These are phyloP conservation scores for Morus bassanus DNA, from an alignment of 2,797 vertebrate genomes.

Conservation along the genomic window DNA sequence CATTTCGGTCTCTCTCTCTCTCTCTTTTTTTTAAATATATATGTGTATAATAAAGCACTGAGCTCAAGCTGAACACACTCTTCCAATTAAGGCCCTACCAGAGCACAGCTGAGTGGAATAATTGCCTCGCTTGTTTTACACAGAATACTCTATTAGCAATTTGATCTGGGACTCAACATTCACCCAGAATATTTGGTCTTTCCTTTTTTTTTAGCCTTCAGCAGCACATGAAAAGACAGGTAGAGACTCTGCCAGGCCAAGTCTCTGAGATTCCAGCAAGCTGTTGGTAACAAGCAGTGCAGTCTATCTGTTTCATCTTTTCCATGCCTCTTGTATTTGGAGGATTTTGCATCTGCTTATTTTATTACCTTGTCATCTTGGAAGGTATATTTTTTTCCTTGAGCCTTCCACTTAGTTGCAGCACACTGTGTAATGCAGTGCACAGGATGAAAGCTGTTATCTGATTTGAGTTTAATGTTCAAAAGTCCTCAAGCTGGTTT, in stretches of 20 bases:
- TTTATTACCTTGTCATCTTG: constrained; percentile 65
- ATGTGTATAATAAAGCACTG: constrained; percentile 30
- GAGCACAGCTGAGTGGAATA: constrained; percentile 59
- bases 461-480: constrained; percentile 75
- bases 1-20: background rate
- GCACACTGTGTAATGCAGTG: constrained; percentile 48
- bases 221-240: constrained; percentile 2
- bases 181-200: constrained; percentile 1
- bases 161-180: constrained; percentile 18
- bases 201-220: constrained; percentile 16
- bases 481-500: constrained; percentile 74
- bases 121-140: constrained; percentile 73
- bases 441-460: constrained; percentile 72
- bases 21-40: constrained; percentile 49
- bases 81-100: constrained; percentile 67
- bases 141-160: constrained; percentile 60
- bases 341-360: constrained; percentile 53
- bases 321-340: constrained; percentile 36
- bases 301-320: constrained; percentile 52
- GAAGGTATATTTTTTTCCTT: constrained; percentile 38
- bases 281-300: background rate
- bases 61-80: constrained; percentile 60
- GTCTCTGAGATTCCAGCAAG: background rate
- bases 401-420: constrained; percentile 69
- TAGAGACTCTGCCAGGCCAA: background rate